Base-by-base conservation (phyloP, 2,113 vertebrate species). In the Nanger granti region DNA sequence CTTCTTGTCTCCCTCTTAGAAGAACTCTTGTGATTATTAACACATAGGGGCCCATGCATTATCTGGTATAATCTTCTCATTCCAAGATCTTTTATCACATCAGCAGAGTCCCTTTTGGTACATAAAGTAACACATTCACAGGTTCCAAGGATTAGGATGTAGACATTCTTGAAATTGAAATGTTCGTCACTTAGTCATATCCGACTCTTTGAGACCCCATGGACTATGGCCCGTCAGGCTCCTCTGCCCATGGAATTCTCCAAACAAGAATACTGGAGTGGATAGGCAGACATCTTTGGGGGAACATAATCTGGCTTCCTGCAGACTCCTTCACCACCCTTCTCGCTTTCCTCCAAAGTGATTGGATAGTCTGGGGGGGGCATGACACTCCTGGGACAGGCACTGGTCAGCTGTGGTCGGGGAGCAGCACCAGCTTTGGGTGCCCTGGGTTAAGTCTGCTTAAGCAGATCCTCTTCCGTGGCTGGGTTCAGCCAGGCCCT, bases 331-430 rank as follows among this genome's bases (percentile, higher is more conserved):
- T 80, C 15, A 26, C 37, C 49, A 44, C 5, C 11, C 20, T 89
- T 54, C 55, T 87, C 3, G 26, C 66, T 83, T 60, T 41, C 49
- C 37, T 93, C 52, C 60, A 7, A 5, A 69, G 62, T 34, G 49
- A 37, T 3, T 3, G 83, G 85, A 41, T 3, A 26, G 73, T 7
- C 22, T 34, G 69, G 54, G 66, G 41, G 86, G 17, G 57, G 6
- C 57, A 22, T 0, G 28, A 26, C 7, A 5, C 13, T 60, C n/a
- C 29, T 18, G 29, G 66, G 26, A 7, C 0, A 2, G 82, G 54
- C 31, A 13, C 7, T 2, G 55, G 47, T 20, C 34, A 17, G 1
- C 49, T 44, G 54, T 7, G 44, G 20, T 22, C 37, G 5, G 26
- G 22, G 26, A 37, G 49, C 41, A 86, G n/a, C 79, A 20, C 64